Conservation (phyloP, 1,140 invertebrate genomes). For the Heliconius hewitsoni region DNA sequence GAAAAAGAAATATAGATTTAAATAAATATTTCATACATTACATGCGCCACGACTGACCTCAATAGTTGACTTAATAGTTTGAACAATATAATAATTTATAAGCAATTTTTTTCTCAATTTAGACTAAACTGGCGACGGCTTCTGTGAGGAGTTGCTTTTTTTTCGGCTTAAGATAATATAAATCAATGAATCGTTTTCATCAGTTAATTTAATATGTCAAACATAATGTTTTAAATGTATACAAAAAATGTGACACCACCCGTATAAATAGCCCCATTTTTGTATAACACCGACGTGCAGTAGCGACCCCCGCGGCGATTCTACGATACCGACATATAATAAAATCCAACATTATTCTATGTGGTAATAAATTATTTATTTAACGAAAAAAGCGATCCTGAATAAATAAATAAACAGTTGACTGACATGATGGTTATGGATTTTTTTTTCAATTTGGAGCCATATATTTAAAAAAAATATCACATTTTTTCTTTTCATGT, state of each 20-base stretch:
- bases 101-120: no score
- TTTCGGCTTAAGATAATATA: background rate
- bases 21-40: no score
- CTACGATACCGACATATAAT: background rate
- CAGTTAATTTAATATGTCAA: background rate
- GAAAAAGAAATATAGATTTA: no score
- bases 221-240: background rate
- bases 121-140: no score
- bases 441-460: background rate
- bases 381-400: background rate
- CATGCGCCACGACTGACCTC: no score
- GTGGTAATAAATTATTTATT: conserved; percentile 6
- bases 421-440: background rate
- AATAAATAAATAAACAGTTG: background rate
- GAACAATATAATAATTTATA: no score
- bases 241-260: background rate
- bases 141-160: no score
- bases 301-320: conserved; percentile 3
- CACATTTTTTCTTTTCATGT: background rate
- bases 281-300: background rate
- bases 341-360: background rate
- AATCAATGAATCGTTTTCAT: background rate
- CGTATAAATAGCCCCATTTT: background rate
- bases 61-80: no score
- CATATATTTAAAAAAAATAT: background rate